Conservation (phyloP, 2,888 invertebrate genomes). For the Margaritifera margaritifera region DNA sequence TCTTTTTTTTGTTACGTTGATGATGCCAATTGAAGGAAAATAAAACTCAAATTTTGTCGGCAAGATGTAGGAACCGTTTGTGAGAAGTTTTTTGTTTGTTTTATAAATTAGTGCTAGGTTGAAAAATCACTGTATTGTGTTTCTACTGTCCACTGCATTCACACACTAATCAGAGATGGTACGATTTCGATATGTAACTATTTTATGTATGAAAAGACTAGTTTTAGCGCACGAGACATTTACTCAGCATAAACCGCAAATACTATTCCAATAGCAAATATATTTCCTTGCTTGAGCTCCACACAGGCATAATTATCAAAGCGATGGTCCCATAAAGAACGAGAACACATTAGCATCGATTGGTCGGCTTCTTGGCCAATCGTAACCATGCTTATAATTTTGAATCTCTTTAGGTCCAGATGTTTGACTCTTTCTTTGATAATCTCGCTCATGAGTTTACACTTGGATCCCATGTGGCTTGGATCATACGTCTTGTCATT, state of each 20-base stretch:
- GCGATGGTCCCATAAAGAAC: slow-evolving; percentile 61
- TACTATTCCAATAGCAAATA: slow-evolving; percentile 60
- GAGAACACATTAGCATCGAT: slow-evolving; percentile 55
- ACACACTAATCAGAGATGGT: too few relatives aligned
- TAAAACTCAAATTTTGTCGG: too few relatives aligned
- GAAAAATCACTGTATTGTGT: too few relatives aligned
- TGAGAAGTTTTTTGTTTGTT: too few relatives aligned
- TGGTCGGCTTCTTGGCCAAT: slow-evolving; percentile 54
- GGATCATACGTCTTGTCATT: slow-evolving; percentile 50
- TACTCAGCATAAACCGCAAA: slow-evolving; percentile 61
- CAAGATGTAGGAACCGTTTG: too few relatives aligned
- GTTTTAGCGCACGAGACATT: neutral
- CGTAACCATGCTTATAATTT: slow-evolving; percentile 56
- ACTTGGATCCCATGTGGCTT: slow-evolving; percentile 43
- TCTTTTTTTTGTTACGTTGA: too few relatives aligned
- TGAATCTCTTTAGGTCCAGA: slow-evolving; percentile 53
- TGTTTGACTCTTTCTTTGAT: slow-evolving; percentile 59
- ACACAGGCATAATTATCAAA: slow-evolving; percentile 58
- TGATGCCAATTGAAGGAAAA: too few relatives aligned
- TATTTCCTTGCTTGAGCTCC: slow-evolving; percentile 41
- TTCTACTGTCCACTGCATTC: too few relatives aligned
- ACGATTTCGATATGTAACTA: too few relatives aligned
- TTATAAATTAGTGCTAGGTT: too few relatives aligned
- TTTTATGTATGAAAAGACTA: too few relatives aligned
- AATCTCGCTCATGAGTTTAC: slow-evolving; percentile 55